Conservation (phyloP, 2,797 vertebrate species). For the Hipposideros larvatus region DNA sequence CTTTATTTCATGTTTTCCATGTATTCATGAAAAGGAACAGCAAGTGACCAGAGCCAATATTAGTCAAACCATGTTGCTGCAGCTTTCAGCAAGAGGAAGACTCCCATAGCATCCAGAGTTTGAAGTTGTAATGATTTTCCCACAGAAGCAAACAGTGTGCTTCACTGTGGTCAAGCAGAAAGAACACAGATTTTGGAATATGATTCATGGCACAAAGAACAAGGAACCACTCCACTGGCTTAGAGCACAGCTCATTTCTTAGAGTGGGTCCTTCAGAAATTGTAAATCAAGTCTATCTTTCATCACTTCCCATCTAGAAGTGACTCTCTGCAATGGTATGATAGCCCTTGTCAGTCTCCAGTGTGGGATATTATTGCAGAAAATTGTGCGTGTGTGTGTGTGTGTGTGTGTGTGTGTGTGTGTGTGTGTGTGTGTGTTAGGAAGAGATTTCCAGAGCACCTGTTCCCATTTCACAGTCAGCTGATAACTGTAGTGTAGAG, state of each 20-base stretch:
- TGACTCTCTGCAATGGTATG: neutral
- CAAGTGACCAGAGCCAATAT: neutral
- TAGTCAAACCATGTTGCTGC: neutral
- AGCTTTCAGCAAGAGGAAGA: neutral
- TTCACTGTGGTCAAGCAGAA: neutral
- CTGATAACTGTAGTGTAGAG: neutral
- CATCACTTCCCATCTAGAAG: neutral
- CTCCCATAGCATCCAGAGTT: neutral
- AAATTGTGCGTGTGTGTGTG: neutral
- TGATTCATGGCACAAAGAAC: neutral
- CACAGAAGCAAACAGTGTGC: neutral
- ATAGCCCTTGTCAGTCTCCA: neutral
- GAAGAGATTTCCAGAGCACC: neutral
- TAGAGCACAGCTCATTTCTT: neutral
- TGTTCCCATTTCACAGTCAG: neutral
- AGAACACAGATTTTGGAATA: neutral
- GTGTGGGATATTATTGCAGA: neutral
- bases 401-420: neutral
- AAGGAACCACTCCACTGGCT: neutral
- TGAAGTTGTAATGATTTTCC: neutral
- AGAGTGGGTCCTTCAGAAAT: neutral
- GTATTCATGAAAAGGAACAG: neutral
- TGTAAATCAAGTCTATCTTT: neutral
- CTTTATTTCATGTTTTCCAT: neutral
- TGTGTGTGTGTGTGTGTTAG: neutral